Percentiles rank a stretch among this genome's conserved stretches.
Evolutionary conservation across 2,113 vertebrate genomes (phyloP).

Genomic region (Zosterops lateralis): DNA sequence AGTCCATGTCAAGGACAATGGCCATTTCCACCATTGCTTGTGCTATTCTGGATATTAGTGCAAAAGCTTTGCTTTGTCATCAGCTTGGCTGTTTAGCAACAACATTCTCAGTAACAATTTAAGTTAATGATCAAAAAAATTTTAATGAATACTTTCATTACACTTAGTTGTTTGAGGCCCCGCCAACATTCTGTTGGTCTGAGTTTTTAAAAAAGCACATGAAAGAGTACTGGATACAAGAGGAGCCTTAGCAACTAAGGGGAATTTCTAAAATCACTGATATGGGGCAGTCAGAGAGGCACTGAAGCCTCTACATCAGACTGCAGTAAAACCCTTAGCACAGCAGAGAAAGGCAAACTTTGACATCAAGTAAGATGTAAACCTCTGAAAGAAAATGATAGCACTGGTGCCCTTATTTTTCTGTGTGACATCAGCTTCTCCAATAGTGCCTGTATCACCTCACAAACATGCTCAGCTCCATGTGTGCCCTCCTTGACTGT

Average conservation of each 20-base stretch:
- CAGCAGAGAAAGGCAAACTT: not conserved
- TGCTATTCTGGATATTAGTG: not conserved
- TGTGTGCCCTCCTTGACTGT: not conserved
- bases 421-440: not conserved
- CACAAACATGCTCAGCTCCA: not conserved
- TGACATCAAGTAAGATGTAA: not conserved
- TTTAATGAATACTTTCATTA: conserved; percentile 8
- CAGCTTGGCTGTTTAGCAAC: not conserved
- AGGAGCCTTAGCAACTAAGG: not conserved
- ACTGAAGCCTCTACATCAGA: not conserved
- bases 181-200: not conserved
- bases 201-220: not conserved
- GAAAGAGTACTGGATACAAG: not conserved
- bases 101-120: not conserved
- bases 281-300: not conserved
- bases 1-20: not conserved
- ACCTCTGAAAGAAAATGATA: not conserved
- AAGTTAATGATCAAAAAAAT: not conserved
- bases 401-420: not conserved
- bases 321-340: not conserved
- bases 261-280: not conserved
- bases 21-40: not conserved
- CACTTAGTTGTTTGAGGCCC: not conserved
- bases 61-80: not conserved
- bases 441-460: not conserved